These are phyloP conservation scores for Bombus sylvicola DNA, from an alignment of 1,140 invertebrate species.

Conservation along the genomic window DNA sequence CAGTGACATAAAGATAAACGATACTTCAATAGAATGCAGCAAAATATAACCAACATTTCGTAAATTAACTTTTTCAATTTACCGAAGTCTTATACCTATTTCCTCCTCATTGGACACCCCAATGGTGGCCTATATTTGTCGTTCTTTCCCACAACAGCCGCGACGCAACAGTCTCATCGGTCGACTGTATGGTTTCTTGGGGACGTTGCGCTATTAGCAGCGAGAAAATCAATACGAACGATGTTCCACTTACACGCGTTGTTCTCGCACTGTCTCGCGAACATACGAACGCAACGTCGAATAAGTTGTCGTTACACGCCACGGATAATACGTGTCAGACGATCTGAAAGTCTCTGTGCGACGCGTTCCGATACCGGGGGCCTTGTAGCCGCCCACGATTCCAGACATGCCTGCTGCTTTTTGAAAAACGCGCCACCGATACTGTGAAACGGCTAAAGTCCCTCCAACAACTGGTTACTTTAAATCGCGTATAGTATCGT, in stretches of 20 bases:
- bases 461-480: no score
- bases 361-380: neutral
- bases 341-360: neutral
- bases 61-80: neutral
- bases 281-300: neutral
- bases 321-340: conserved; percentile 4
- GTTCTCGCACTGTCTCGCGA: neutral
- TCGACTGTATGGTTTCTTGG: conserved; percentile 32
- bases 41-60: no score
- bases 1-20: neutral
- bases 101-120: neutral
- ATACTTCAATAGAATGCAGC: neutral
- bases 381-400: conserved; percentile 20
- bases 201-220: conserved; percentile 41
- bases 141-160: neutral
- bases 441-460: neutral
- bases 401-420: neutral
- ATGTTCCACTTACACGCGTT: conserved; percentile 31
- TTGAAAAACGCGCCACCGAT: neutral
- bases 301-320: conserved; percentile 3
- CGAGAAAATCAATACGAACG: conserved; percentile 41
- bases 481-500: no score
- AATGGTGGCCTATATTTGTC: conserved; percentile 4
- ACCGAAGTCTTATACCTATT: neutral
- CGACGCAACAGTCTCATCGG: conserved; percentile 9